Percentiles rank a stretch among this genome's conserved stretches.
Conservation (phyloP, 2,113 vertebrate genomes). For the Hymenochirus boettgeri region DNA sequence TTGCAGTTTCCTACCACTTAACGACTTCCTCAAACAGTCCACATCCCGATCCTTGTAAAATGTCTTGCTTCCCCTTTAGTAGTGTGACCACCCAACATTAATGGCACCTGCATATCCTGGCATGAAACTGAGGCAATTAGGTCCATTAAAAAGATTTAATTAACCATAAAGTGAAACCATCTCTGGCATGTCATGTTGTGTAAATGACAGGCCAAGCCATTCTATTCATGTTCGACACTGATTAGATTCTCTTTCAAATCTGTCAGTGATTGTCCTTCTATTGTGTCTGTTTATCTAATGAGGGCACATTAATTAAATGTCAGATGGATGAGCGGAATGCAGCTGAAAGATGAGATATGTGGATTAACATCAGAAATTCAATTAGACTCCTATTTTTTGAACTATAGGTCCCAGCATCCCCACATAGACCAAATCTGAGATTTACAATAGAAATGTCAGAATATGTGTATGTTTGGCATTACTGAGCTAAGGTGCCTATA, state of each 20-base stretch:
- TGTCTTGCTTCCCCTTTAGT: neutral
- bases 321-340: slow-evolving; percentile 1
- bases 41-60: slow-evolving; percentile 6
- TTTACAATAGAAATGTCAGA: too few species aligned
- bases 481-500: too few species aligned
- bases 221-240: neutral
- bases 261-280: slow-evolving; percentile 8
- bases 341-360: neutral
- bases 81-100: slow-evolving; percentile 28
- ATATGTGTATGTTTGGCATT: too few species aligned
- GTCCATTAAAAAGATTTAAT: slow-evolving; percentile 34
- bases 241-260: slow-evolving; percentile 21
- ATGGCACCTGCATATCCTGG: slow-evolving; percentile 30
- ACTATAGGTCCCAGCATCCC: too few species aligned
- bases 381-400: too few species aligned
- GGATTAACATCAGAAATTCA: neutral
- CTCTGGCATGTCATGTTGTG: slow-evolving; percentile 15
- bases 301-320: neutral
- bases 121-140: slow-evolving; percentile 28
- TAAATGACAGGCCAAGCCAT: slow-evolving; percentile 8
- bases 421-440: too few species aligned
- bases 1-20: slow-evolving; percentile 24
- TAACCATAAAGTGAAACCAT: slow-evolving; percentile 30
- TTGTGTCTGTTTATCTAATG: slow-evolving; percentile 11
- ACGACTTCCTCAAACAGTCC: slow-evolving; percentile 25